Percentiles rank a stretch among this genome's conserved stretches.
Evolutionary conservation across 2,888 invertebrate genomes (phyloP).

Genomic region (Cecidostiba fungosa): DNA sequence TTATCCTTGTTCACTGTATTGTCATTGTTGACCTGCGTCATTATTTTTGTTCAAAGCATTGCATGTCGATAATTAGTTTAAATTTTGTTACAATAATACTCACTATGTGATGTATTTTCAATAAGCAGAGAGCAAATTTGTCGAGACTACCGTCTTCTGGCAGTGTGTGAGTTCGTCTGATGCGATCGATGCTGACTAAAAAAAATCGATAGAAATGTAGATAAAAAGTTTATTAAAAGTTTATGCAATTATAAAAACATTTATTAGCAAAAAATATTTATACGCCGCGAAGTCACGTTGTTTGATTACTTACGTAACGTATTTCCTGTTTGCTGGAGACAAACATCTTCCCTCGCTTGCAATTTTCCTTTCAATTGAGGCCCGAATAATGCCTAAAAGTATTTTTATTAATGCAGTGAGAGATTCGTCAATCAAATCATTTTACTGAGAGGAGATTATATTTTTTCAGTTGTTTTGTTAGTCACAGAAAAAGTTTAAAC

Average conservation of each 20-base stretch:
- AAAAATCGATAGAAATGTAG: neutral
- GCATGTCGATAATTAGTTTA: neutral
- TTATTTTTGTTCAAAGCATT: neutral
- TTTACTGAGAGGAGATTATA: no score
- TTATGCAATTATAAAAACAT: no score
- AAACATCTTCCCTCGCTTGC: neutral
- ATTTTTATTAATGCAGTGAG: no score
- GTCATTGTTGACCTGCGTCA: neutral
- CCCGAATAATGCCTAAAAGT: neutral
- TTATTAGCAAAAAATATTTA: neutral
- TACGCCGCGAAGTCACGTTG: neutral
- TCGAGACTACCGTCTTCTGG: conserved; percentile 17
- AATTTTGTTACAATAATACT: neutral
- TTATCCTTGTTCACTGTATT: neutral
- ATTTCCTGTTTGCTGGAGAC: neutral
- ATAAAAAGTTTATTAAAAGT: no score
- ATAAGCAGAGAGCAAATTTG: conserved; percentile 22
- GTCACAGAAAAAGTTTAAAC: no score
- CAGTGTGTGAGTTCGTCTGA: neutral
- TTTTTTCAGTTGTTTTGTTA: no score
- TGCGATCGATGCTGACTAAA: neutral
- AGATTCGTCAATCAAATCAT: no score
- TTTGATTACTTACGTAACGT: neutral
- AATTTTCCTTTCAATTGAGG: neutral
- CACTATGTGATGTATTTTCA: conserved; percentile 18